Percentiles rank a stretch among this genome's conserved stretches.
Evolutionary conservation across 1,140 invertebrate species (phyloP).

Genomic region (Brachionus sp.): DNA sequence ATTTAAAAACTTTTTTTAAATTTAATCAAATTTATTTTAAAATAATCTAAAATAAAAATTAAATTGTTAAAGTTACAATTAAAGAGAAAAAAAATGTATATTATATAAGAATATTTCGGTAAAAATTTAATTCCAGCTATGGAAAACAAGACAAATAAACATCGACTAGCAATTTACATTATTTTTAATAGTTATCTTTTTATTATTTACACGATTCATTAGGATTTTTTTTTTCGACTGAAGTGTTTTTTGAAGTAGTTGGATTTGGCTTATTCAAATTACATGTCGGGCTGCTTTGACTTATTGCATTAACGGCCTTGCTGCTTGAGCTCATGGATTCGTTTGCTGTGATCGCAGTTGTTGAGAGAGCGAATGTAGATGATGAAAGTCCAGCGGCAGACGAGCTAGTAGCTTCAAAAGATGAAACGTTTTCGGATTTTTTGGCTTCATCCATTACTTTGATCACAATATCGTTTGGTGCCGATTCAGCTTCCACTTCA

Average conservation of each 20-base stretch:
- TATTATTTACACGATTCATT: not conserved
- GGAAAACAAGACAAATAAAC: conserved; percentile 17
- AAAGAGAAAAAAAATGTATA: not conserved
- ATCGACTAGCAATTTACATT: conserved; percentile 33
- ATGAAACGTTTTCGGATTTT: not conserved
- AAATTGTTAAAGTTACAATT: not conserved
- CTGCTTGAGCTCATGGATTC: not conserved
- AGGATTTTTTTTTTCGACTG: not conserved
- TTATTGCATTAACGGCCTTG: not conserved
- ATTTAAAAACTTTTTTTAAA: no score
- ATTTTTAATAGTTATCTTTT: not conserved
- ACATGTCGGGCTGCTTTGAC: not conserved
- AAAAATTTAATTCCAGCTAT: not conserved
- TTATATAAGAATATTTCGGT: not conserved
- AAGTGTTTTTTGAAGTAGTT: not conserved
- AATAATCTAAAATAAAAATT: not conserved
- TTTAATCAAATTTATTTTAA: not conserved
- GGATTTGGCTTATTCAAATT: not conserved
- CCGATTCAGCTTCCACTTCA: not conserved
- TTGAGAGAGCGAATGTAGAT: not conserved
- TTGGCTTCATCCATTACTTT: not conserved
- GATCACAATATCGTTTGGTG: not conserved
- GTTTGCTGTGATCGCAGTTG: not conserved
- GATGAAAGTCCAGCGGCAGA: conserved; percentile 16
- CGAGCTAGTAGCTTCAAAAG: not conserved